Base-by-base conservation (phyloP, 1,140 invertebrate species). In the Aphis craccivora region DNA sequence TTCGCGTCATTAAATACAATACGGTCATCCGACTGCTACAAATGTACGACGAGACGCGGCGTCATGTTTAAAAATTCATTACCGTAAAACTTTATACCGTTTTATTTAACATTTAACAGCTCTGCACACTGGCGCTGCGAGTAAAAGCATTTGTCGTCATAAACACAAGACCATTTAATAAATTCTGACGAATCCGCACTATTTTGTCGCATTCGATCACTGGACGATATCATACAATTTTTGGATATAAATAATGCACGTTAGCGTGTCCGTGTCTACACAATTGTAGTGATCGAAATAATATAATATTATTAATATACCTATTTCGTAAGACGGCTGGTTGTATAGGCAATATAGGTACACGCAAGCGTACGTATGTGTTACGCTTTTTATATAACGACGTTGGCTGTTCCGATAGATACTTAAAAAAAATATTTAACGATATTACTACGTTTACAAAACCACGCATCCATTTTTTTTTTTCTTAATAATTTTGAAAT, bases 1-100 rank as follows among this genome's bases (percentile, higher is more conserved):
- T 88, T 88, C 45, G 30, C 45, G 86, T 88, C 86, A 48, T 88
- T 88, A 48, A 88, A 88, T n/a, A 20, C 37, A 8, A 84, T 76
- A 76, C 60, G 60, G 60, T 84, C 83, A 84, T 84, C 83, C 11
- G 83, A 43, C 23, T 43, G 25, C 83, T 43, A 23, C 23, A 3
- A 76, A 76, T 76, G 60, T 76, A n/a, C 30, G 60, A 30, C 4
- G 30, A 4, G 7, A 23, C 23, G 9, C 23, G 23, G 9, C 22
- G 23, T 84, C 22, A 48, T 35, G 84, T 87, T 87, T 48, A 45
- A 45, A 87, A 87, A 87, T 87, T 25, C 84, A 87, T n/a, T 45
- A 87, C n/a, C 87, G n/a, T 89, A 89, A 53, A 89, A 53, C n/a
- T 51, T 89, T 37, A 53, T n/a, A 35, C 25, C 5, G 20, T 89